These are phyloP conservation scores for Drosophila mojavensis DNA, from an alignment of 1,140 invertebrate species.

Conservation along the genomic window DNA sequence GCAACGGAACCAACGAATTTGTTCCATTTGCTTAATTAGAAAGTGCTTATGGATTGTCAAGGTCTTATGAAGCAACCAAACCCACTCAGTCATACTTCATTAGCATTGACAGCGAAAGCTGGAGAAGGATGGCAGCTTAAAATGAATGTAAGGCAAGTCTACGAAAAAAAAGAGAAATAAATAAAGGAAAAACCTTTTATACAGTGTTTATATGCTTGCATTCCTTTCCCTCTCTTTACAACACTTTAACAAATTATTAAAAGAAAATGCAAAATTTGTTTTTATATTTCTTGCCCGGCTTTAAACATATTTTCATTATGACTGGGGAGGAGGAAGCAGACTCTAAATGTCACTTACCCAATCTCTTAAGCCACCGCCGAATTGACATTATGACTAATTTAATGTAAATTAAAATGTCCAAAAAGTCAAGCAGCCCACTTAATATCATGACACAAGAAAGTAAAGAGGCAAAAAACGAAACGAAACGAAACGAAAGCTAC, in stretches of 20 bases:
- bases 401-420: slow-evolving; percentile 78
- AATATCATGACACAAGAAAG: slow-evolving; percentile 10
- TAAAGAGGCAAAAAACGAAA: background rate
- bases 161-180: no score
- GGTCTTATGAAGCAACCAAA: slow-evolving; percentile 1
- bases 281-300: no score
- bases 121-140: no score
- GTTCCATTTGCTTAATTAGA: slow-evolving; percentile 73
- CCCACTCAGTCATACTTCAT: slow-evolving; percentile 20
- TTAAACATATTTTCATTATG: no score
- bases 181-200: no score
- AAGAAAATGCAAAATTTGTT: no score
- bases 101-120: background rate
- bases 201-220: no score
- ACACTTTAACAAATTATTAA: no score
- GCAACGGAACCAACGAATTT: slow-evolving; percentile 44
- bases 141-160: no score
- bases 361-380: slow-evolving; percentile 29
- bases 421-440: slow-evolving; percentile 38
- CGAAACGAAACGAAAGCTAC: slow-evolving; percentile 1
- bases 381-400: slow-evolving; percentile 55
- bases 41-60: slow-evolving; percentile 15
- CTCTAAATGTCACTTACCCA: slow-evolving; percentile 28
- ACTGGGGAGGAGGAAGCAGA: no score
- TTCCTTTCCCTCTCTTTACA: no score